A percentile compares a stretch with the other conserved stretches of the same genome.
Evolutionary conservation across 2,888 invertebrate genomes (phyloP).

Genomic region (Latrodectus hesperus): DNA sequence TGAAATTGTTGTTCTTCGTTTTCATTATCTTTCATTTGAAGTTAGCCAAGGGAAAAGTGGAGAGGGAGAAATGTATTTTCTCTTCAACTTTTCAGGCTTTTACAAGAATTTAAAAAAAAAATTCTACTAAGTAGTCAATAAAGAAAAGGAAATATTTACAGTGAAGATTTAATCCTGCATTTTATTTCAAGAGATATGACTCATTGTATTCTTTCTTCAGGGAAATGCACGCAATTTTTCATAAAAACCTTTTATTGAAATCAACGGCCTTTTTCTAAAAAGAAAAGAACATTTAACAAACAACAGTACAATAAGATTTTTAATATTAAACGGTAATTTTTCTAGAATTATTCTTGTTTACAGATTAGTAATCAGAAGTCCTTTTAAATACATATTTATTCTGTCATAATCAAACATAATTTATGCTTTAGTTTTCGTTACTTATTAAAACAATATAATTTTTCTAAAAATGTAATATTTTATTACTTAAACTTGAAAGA

Average conservation of each 20-base stretch:
- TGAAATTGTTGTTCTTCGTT: slow-evolving; percentile 49
- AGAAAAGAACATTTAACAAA: background rate
- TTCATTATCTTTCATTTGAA: slow-evolving; percentile 36
- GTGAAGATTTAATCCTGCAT: slow-evolving; percentile 15
- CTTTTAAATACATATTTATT: too few relatives aligned
- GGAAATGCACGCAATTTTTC: background rate
- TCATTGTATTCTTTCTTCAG: slow-evolving; percentile 19
- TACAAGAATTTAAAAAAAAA: background rate
- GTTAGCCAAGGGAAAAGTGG: background rate
- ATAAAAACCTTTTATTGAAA: slow-evolving; percentile 9
- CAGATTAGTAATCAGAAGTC: too few relatives aligned
- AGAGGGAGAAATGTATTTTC: background rate
- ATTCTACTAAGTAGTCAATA: background rate
- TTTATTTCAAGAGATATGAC: slow-evolving; percentile 15
- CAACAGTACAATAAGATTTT: background rate
- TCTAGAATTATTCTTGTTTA: background rate
- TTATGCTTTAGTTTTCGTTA: too few relatives aligned
- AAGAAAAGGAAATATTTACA: slow-evolving; percentile 42
- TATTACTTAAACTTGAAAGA: too few relatives aligned
- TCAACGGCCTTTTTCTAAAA: background rate
- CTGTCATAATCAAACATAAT: too few relatives aligned
- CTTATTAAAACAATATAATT: too few relatives aligned
- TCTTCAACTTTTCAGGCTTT: slow-evolving; percentile 8
- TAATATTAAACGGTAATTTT: background rate
- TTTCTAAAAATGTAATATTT: too few relatives aligned